Evolutionary conservation across 2,113 vertebrate genomes (phyloP), one percentile per base, ranked within the genome.

Genomic region (Calidris pygmaea): DNA sequence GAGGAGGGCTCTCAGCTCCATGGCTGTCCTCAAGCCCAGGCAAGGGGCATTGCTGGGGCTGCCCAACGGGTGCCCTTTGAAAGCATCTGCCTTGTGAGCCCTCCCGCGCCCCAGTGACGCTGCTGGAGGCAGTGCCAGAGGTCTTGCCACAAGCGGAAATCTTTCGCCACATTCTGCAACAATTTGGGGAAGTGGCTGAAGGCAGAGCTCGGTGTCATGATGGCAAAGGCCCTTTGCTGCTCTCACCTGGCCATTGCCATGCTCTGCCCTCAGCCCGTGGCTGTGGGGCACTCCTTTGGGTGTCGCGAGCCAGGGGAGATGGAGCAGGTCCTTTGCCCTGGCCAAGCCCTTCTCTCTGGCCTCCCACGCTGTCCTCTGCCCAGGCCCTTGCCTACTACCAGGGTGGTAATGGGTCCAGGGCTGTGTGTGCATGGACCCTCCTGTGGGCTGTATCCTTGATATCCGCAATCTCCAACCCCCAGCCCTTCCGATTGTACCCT

Each of bases 171-270:
- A 4, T 73, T 94, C 85, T 82, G 53, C 53, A 55, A 55, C 53
- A 55, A 6, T 91, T 91, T 96, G 78, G 35, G 91, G 96, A 96
- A 96, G 95, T 65, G 37, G 22, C 30, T 29, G 81, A 26, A 60
- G 32, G 22, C 34, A 14, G 41, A 59, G 24, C 26, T 18, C 0
- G 0, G 63, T 0, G 1, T 8, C 12, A 24, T 14, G 30, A 2
- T 21, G 24, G 5, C 12, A 75, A 17, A 60, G 9, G 60, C 30
- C 23, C 74, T 66, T 1, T n/a, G n/a, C n/a, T n/a, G n/a, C n/a
- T n/a, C n/a, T n/a, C n/a, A n/a, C n/a, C n/a, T n/a, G n/a, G n/a
- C n/a, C n/a, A n/a, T n/a, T n/a, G n/a, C n/a, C n/a, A n/a, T n/a
- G n/a, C n/a, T n/a, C n/a, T n/a, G n/a, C n/a, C n/a, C n/a, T n/a